phyloP scores from a whole-genome alignment of 2,113 vertebrate species.

The Aramus guarauna region DNA sequence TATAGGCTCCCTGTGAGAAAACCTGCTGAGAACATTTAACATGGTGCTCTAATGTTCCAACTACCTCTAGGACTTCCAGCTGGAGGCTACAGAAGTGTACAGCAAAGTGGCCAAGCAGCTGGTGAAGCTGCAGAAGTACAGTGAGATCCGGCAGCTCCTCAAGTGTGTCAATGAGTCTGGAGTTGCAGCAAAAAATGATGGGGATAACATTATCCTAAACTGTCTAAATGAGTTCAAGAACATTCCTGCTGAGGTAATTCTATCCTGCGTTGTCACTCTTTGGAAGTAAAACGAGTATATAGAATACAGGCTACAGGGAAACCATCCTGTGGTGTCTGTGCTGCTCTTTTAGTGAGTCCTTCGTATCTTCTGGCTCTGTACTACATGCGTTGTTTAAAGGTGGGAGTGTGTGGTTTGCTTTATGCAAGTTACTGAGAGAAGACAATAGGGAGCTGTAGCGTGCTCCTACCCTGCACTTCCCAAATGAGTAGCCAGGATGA shows the following conservation, averaged over 20 bases:
- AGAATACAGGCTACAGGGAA: background rate
- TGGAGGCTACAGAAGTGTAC: slow-evolving; percentile 89
- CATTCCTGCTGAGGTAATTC: slow-evolving; percentile 83
- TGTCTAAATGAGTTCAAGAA: slow-evolving; percentile 85
- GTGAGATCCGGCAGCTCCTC: slow-evolving; percentile 87
- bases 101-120: slow-evolving; percentile 84
- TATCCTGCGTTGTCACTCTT: background rate
- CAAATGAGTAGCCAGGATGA: background rate
- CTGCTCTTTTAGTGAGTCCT: background rate
- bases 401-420: background rate
- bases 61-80: slow-evolving; percentile 88
- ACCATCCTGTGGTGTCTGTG: background rate
- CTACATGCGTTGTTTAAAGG: accelerated
- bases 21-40: background rate
- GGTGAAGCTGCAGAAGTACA: slow-evolving; percentile 82
- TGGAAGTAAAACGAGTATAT: background rate
- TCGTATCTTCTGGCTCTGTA: background rate
- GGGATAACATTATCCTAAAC: slow-evolving; percentile 88
- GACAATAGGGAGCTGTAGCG: background rate
- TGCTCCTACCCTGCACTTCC: background rate
- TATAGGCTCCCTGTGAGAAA: background rate
- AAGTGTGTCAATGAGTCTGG: slow-evolving; percentile 96
- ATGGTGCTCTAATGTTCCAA: background rate
- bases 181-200: slow-evolving; percentile 86
- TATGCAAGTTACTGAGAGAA: background rate